phyloP scores from a whole-genome alignment of 2,113 vertebrate genomes.

The Elgaria multicarinata region DNA sequence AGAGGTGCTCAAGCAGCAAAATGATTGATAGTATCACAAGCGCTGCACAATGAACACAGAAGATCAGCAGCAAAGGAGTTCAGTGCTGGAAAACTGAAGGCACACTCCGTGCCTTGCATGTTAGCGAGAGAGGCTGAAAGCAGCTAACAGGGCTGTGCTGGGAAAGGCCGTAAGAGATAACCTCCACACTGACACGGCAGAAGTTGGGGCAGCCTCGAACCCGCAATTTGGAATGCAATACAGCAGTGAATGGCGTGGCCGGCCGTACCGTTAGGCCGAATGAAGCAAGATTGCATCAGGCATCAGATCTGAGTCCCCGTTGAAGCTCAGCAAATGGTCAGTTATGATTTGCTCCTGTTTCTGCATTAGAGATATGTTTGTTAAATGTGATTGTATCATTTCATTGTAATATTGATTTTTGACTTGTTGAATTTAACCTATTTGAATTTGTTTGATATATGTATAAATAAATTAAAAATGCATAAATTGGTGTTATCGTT shows the following conservation, averaged over 20 bases:
- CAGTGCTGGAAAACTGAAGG: not conserved
- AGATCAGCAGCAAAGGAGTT: not conserved
- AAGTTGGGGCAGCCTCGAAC: not conserved
- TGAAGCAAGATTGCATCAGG: not conserved
- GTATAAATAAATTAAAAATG: not conserved
- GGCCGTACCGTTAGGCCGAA: not conserved
- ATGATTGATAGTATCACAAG: not conserved
- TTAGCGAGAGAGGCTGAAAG: not conserved
- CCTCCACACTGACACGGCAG: not conserved
- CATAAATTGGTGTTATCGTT: not conserved
- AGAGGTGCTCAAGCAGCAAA: conserved; percentile 4
- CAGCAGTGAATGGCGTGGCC: not conserved
- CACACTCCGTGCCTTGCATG: not conserved
- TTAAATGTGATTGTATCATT: not conserved
- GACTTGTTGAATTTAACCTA: not conserved
- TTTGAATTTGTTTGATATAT: not conserved
- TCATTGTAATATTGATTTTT: not conserved
- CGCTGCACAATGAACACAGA: rapidly evolving
- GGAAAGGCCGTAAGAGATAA: not conserved
- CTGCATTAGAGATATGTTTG: not conserved
- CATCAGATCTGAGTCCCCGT: not conserved
- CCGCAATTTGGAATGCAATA: not conserved
- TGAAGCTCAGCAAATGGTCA: not conserved
- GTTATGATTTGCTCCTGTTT: not conserved
- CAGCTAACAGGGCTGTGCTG: not conserved